Conservation (phyloP, 2,797 vertebrate species). For the Poecilia gillii region DNA sequence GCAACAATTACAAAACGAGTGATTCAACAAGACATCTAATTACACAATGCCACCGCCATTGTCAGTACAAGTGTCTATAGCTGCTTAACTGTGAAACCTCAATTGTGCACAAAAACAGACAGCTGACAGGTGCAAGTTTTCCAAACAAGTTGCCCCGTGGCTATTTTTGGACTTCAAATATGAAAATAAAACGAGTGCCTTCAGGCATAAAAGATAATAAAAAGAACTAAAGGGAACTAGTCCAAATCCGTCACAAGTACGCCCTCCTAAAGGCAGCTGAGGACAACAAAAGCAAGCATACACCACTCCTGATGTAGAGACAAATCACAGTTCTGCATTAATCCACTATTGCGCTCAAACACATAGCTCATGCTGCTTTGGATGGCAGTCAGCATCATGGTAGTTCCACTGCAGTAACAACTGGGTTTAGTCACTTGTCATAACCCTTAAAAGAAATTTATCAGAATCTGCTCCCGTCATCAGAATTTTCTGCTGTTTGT, state of each 20-base stretch:
- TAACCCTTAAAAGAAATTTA: not conserved
- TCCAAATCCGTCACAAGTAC: not conserved
- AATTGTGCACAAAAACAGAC: slow-evolving; percentile 16
- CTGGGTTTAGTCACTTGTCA: not conserved
- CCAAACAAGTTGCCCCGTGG: slow-evolving; percentile 14
- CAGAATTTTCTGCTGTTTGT: not conserved
- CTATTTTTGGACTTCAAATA: slow-evolving; percentile 9
- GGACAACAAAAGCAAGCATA: not conserved
- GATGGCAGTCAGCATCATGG: not conserved
- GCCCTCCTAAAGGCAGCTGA: not conserved
- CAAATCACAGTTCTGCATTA: not conserved
- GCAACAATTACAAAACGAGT: slow-evolving; percentile 18
- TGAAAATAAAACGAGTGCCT: slow-evolving; percentile 35
- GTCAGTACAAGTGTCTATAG: slow-evolving; percentile 25
- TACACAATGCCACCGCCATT: slow-evolving; percentile 35
- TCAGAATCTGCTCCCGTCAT: not conserved
- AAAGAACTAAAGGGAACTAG: not conserved
- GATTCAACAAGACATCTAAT: slow-evolving; percentile 31
- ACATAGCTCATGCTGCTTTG: not conserved
- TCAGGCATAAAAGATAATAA: slow-evolving; percentile 18
- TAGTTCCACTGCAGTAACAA: not conserved
- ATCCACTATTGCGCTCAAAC: not conserved
- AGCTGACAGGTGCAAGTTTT: slow-evolving; percentile 30
- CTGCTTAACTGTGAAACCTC: slow-evolving; percentile 15
- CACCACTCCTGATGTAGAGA: not conserved